A percentile compares a stretch with the other conserved stretches of the same genome.
Conservation (phyloP, 2,797 vertebrate species). For the Tokudaia muenninki region DNA sequence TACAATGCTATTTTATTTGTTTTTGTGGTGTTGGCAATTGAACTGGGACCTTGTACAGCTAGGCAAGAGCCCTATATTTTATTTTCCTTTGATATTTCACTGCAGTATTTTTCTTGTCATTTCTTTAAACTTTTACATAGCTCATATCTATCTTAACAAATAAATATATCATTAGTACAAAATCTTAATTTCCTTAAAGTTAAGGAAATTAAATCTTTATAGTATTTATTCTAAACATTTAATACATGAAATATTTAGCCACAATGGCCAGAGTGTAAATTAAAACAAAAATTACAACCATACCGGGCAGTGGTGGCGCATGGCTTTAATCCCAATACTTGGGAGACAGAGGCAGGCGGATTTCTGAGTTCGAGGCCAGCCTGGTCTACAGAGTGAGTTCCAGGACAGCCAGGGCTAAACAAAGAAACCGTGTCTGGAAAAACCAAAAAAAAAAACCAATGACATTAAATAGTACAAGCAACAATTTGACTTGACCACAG, state of each 20-base stretch:
- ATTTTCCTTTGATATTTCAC: neutral
- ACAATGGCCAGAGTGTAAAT: neutral
- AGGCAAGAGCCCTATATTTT: neutral
- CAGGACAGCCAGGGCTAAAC: no score
- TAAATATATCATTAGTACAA: neutral
- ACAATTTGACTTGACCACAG: neutral
- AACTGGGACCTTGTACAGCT: neutral
- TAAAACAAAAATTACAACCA: neutral
- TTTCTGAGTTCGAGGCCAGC: no score
- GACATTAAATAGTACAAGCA: neutral
- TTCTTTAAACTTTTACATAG: constrained; percentile 39
- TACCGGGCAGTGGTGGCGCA: no score
- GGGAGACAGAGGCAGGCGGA: no score
- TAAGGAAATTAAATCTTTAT: constrained; percentile 41
- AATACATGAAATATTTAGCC: neutral
- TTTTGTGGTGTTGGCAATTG: neutral
- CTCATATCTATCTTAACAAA: constrained; percentile 7
- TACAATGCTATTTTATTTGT: neutral
- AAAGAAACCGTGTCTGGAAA: no score
- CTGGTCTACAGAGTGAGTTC: no score
- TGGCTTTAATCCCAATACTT: no score
- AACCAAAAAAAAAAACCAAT: neutral
- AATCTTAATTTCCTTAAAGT: constrained; percentile 7
- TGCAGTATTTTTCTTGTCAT: neutral
- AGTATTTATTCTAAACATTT: neutral